phyloP scores from a whole-genome alignment of 37 sponge, comb jelly and placozoan genomes.

The Dysidea cf. avara region DNA sequence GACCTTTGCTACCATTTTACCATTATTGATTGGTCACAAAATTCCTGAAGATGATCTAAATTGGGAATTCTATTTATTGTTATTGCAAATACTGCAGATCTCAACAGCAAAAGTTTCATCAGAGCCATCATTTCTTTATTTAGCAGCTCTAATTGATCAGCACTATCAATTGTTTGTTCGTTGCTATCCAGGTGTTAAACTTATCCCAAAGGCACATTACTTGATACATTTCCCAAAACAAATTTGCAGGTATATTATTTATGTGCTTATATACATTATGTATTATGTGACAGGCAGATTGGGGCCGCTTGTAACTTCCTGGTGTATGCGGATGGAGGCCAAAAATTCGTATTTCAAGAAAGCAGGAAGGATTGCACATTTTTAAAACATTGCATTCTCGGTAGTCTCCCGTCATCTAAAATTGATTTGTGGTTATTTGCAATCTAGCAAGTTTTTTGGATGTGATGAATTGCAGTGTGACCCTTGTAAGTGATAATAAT shows the following conservation, averaged over 20 bases:
- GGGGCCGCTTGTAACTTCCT: constrained; percentile 20
- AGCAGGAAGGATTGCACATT: constrained; percentile 19
- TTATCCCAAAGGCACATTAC: constrained; percentile 28
- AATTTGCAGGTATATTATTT: constrained; percentile 13
- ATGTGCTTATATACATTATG: too few relatives aligned
- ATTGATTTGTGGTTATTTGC: constrained; percentile 29
- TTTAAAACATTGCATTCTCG: constrained; percentile 15
- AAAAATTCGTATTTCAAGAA: constrained; percentile 30
- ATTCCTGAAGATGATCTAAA: constrained; percentile 29
- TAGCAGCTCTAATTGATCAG: constrained; percentile 21
- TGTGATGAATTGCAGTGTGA: background rate
- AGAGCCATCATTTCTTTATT: background rate
- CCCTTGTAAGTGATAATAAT: too few relatives aligned
- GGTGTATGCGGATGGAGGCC: constrained; percentile 48
- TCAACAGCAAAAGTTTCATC: background rate
- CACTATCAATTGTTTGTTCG: constrained; percentile 16
- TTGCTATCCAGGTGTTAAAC: constrained; percentile 24
- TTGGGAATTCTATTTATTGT: constrained; percentile 34
- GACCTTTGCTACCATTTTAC: constrained; percentile 6
- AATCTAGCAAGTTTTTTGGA: background rate
- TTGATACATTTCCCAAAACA: constrained; percentile 28
- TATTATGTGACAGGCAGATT: constrained; percentile 3
- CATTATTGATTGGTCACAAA: constrained; percentile 16
- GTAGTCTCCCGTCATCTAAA: constrained; percentile 23
- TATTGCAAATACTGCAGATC: constrained; percentile 26